Conservation (phyloP, 2,797 vertebrate species). For the Dromococcyx pavoninus region DNA sequence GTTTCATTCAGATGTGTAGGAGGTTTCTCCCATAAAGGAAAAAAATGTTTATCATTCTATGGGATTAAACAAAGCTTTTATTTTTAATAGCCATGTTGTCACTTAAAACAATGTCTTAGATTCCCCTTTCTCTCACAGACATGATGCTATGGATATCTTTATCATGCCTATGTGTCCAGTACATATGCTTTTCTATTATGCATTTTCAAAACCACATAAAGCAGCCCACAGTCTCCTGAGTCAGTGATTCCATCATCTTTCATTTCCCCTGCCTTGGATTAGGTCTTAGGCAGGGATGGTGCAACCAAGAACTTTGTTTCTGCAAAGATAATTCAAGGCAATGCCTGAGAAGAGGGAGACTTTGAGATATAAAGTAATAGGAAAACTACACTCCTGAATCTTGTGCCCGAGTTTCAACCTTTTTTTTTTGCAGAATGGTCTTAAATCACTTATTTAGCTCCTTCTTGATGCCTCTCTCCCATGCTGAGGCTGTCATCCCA, state of each 20-base stretch:
- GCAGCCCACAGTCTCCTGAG: accelerated
- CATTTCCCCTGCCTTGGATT: too few relatives aligned
- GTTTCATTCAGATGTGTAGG: not conserved
- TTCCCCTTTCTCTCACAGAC: not conserved
- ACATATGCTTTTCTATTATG: not conserved
- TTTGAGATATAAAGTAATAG: not conserved
- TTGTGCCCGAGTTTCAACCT: not conserved
- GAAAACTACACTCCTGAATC: not conserved
- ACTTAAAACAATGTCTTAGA: not conserved
- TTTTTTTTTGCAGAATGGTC: not conserved
- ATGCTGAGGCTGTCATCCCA: accelerated
- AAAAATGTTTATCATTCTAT: not conserved
- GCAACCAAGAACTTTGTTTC: not conserved
- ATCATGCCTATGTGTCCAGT: accelerated
- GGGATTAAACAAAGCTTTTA: too few relatives aligned
- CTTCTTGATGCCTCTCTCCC: not conserved
- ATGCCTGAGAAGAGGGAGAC: not conserved
- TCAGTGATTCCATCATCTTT: not conserved
- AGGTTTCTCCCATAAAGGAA: not conserved
- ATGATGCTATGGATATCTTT: not conserved
- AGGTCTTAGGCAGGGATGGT: not conserved
- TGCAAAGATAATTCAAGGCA: not conserved
- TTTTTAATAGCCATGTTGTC: not conserved
- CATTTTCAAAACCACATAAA: not conserved
- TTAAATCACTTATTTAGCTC: not conserved